Base-by-base conservation (phyloP, 2,113 vertebrate genomes). In the cat (Felis catus) region DNA sequence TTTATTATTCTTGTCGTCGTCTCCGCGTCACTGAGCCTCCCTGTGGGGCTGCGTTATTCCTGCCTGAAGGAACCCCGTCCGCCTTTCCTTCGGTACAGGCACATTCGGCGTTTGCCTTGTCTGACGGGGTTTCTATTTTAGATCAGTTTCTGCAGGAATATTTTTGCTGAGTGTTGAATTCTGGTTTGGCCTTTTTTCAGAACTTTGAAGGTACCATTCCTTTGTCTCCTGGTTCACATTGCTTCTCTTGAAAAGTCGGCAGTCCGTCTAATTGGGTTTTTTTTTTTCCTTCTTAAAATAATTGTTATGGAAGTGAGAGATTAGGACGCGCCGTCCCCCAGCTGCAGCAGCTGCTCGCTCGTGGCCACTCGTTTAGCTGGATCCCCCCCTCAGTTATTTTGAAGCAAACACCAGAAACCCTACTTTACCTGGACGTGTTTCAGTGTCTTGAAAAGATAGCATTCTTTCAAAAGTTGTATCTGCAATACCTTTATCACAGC, bases 1-100 rank as follows among this genome's bases (percentile, higher is more conserved):
- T 10, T 0, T 5, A 21, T 2, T 3, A 3, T 12, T 5, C 51
- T 7, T 33, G 18, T 3, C 0, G 0, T 13, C 61, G 2, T 45
- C 31, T 2, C 6, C 1, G 23, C 4, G 0, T 3, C 3, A 3
- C 80, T 36, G 53, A 14, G 2, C 10, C 7, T 27, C 66, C 0
- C 23, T 1, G 5, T 1, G 14, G n/a, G 5, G 36, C 23, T 18
- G 19, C 23, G 1, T 23, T 3, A 3, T 4, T 36, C 15, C 41
- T 7, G 25, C 68, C 55, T 2, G 45, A 15, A 14, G n/a, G 16
- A 1, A 2, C 1, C 29, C 25, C 1, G 8, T 5, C 3, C 21
- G 31, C 13, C 3, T 29, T 12, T 2, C 13, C 73, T 39, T 18
- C n/a, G 11, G 25, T 18, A 0, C 11, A 33, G 11, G n/a, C 29